phyloP scores from a whole-genome alignment of 2,888 invertebrate genomes.

The Limnephilus auricula region DNA sequence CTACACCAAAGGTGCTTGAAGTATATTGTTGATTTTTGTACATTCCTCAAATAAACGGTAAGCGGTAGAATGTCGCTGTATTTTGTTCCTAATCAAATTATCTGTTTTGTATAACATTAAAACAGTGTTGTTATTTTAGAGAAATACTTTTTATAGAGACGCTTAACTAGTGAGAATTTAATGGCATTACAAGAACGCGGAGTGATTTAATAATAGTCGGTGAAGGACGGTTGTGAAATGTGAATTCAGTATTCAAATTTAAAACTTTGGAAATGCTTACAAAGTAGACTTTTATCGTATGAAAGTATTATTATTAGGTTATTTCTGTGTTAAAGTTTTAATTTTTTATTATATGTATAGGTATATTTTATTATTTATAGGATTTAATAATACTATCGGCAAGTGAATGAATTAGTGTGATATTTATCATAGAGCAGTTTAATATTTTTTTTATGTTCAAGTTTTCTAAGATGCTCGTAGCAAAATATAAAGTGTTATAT shows the following conservation, averaged over 20 bases:
- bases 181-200: conserved; percentile 5
- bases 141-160: conserved; percentile 5
- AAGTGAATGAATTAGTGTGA: neutral
- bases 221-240: conserved; percentile 17
- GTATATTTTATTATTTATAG: neutral
- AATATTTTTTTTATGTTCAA: neutral
- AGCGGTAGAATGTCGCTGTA: conserved; percentile 23
- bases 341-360: neutral
- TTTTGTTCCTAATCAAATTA: conserved; percentile 44
- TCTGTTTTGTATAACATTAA: neutral
- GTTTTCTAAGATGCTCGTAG: neutral
- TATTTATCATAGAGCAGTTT: neutral
- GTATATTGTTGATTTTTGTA: conserved; percentile 45
- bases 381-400: neutral
- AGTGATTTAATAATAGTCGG: conserved; percentile 15
- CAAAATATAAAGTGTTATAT: neutral
- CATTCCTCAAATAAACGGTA: conserved; percentile 32
- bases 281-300: conserved; percentile 5
- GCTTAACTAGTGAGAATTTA: conserved; percentile 26
- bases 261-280: conserved; percentile 30
- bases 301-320: neutral
- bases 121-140: conserved; percentile 3
- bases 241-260: conserved; percentile 12
- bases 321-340: neutral
- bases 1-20: conserved; percentile 35